These are phyloP conservation scores for Dinocampus coccinellae DNA, from an alignment of 2,888 invertebrate species.

Conservation along the genomic window DNA sequence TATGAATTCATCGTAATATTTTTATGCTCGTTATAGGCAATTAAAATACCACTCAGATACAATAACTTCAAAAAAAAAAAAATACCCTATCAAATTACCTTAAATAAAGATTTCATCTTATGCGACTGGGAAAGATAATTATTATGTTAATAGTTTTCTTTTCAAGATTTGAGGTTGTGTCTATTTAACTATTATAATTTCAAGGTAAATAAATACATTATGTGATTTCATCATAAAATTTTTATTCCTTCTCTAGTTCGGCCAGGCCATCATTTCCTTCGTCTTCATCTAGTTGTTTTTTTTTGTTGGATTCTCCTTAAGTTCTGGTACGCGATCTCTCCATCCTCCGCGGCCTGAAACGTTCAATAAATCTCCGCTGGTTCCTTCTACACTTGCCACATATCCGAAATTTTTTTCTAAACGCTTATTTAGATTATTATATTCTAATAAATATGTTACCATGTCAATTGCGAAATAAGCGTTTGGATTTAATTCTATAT, in stretches of 20 bases:
- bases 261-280: constrained; percentile 56
- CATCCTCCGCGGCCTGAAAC: constrained; percentile 68
- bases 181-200: neutral
- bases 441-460: constrained; percentile 38
- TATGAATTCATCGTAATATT: too few species aligned
- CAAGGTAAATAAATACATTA: constrained; percentile 5
- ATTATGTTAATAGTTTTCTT: neutral
- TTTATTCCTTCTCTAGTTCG: constrained; percentile 57
- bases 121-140: neutral
- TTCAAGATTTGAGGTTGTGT: neutral
- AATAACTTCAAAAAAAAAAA: too few species aligned
- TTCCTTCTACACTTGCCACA: constrained; percentile 47
- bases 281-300: constrained; percentile 52
- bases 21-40: too few species aligned
- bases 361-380: constrained; percentile 61
- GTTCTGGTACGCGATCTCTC: constrained; percentile 68
- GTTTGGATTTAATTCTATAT: constrained; percentile 37
- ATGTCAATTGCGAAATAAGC: constrained; percentile 35
- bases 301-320: constrained; percentile 65
- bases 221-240: constrained; percentile 27
- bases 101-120: too few species aligned
- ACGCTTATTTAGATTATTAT: constrained; percentile 35
- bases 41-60: too few species aligned
- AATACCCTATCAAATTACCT: too few species aligned
- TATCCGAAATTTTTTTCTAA: constrained; percentile 5